These are phyloP conservation scores for Bostrychus sinensis DNA, from an alignment of 2,113 vertebrate genomes.

Conservation along the genomic window DNA sequence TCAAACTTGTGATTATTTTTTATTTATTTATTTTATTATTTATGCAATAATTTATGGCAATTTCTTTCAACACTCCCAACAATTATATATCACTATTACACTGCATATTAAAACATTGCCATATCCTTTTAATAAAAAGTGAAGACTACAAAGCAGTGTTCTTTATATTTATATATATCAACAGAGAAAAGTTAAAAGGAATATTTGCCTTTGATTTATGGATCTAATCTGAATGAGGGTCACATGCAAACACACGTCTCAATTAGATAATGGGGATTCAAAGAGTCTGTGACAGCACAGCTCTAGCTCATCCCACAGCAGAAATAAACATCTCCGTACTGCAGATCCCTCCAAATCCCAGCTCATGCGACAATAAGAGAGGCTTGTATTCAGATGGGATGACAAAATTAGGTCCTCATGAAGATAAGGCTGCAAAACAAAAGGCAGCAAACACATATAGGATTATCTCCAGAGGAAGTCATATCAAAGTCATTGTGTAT, in stretches of 20 bases:
- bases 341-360: not conserved
- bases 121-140: not conserved
- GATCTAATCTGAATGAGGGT: not conserved
- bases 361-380: conserved; percentile 11
- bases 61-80: too few species aligned
- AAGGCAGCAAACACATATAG: conserved; percentile 14
- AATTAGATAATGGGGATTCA: conserved; percentile 9
- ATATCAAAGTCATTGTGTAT: conserved; percentile 40
- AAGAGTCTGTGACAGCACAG: not conserved
- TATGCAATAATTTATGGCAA: too few species aligned
- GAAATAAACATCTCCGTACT: conserved; percentile 7
- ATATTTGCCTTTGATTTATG: conserved; percentile 20
- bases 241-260: not conserved
- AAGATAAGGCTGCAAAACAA: too few species aligned
- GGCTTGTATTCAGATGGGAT: conserved; percentile 16
- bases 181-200: conserved; percentile 4
- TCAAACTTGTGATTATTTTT: too few species aligned
- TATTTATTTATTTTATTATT: too few species aligned
- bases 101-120: too few species aligned
- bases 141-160: not conserved
- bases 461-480: conserved; percentile 33
- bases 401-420: conserved; percentile 2
- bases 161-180: not conserved
- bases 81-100: too few species aligned
- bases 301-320: conserved; percentile 17